Evolutionary conservation across 2,797 vertebrate genomes (phyloP).

Genomic region (Rhinichthys osculus): DNA sequence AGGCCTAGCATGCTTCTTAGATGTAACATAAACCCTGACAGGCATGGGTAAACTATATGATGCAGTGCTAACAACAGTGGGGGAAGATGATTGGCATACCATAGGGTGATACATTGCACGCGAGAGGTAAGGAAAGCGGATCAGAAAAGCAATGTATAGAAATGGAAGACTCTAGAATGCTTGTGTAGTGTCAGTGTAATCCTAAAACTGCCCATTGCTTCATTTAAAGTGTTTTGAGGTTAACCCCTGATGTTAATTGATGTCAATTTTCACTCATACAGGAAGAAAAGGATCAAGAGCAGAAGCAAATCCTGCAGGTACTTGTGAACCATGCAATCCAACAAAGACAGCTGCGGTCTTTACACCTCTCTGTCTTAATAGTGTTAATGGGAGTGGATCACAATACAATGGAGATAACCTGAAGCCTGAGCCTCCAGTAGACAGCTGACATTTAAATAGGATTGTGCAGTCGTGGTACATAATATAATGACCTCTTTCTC

Average conservation of each 20-base stretch:
- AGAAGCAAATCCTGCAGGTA: conserved; percentile 65
- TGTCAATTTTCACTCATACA: conserved; percentile 55
- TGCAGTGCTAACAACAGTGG: conserved; percentile 59
- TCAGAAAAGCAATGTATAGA: conserved; percentile 35
- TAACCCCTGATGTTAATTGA: neutral
- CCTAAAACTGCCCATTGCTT: neutral
- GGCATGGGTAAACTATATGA: conserved; percentile 58
- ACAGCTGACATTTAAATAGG: conserved; percentile 35
- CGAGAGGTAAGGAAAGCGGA: conserved; percentile 46
- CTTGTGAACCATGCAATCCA: neutral
- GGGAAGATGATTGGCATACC: conserved; percentile 46
- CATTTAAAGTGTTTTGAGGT: neutral
- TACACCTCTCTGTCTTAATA: neutral
- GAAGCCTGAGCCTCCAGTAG: neutral
- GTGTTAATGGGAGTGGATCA: conserved; percentile 32
- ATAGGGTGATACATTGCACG: conserved; percentile 51
- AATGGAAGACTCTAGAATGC: conserved; percentile 18
- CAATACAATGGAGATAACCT: conserved; percentile 10
- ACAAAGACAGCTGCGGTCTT: neutral
- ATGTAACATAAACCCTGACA: conserved; percentile 62
- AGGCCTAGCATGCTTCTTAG: conserved; percentile 51
- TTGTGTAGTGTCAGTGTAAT: neutral
- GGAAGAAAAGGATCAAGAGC: conserved; percentile 67
- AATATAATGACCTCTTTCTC: conserved; percentile 15
- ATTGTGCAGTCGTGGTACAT: conserved; percentile 16